Evolutionary conservation across 2,797 vertebrate genomes (phyloP).

Genomic region (Botia kubotai): DNA sequence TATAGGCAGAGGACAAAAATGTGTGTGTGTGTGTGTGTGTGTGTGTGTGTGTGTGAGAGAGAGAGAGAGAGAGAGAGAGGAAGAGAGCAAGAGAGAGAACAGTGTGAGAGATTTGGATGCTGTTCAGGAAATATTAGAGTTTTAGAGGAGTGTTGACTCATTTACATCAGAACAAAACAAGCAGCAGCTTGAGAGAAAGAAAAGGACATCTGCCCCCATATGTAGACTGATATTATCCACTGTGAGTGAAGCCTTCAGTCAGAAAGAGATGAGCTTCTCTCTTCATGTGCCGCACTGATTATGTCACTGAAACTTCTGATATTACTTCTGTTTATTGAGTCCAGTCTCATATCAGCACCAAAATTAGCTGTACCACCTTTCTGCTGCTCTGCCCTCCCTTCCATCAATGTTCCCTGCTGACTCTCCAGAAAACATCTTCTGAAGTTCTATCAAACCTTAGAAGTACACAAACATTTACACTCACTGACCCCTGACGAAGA

Average conservation of each 20-base stretch:
- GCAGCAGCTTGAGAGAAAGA: slow-evolving; percentile 52
- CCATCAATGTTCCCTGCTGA: slow-evolving; percentile 20
- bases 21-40: no score
- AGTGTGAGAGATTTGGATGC: slow-evolving; percentile 13
- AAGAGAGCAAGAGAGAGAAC: neutral
- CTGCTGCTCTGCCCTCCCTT: slow-evolving; percentile 4
- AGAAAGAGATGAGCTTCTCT: slow-evolving; percentile 36
- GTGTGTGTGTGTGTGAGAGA: no score
- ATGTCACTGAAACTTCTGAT: slow-evolving; percentile 47
- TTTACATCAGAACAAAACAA: slow-evolving; percentile 54
- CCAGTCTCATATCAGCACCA: slow-evolving; percentile 13
- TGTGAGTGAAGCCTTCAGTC: slow-evolving; percentile 37
- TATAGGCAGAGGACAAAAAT: neutral
- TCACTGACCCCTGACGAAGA: neutral
- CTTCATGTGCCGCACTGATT: slow-evolving; percentile 34
- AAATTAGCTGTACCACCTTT: slow-evolving; percentile 7
- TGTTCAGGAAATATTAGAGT: slow-evolving; percentile 19
- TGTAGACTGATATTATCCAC: slow-evolving; percentile 49
- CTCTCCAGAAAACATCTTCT: slow-evolving; percentile 15
- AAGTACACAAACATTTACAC: neutral
- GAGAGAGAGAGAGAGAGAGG: no score
- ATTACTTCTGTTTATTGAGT: slow-evolving; percentile 24
- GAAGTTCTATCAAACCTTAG: slow-evolving; percentile 9
- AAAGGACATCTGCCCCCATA: slow-evolving; percentile 63
- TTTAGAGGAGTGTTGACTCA: slow-evolving; percentile 32